Evolutionary conservation across 53 echinoderm and acorn worm species (phyloP).

Genomic region (Echinarachnius parma): DNA sequence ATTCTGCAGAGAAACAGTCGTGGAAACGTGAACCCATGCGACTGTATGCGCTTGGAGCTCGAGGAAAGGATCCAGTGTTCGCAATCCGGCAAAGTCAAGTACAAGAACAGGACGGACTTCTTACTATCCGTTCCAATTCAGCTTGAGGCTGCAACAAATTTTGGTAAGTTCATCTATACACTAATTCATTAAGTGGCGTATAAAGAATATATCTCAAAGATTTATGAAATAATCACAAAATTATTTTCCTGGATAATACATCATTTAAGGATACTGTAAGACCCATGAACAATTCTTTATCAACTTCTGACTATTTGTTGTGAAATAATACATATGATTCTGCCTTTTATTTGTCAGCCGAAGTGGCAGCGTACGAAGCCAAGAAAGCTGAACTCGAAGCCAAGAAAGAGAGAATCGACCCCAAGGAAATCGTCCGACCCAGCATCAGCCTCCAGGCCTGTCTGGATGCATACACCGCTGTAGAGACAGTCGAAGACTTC

Average conservation of each 20-base stretch:
- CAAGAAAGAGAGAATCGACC: slow-evolving; percentile 61
- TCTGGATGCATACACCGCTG: slow-evolving; percentile 63
- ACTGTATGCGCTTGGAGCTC: slow-evolving; percentile 80
- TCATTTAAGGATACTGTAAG: too few relatives aligned
- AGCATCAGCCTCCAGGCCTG: slow-evolving; percentile 64
- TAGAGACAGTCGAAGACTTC: slow-evolving; percentile 84
- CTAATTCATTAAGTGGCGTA: not conserved
- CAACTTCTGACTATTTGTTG: too few relatives aligned
- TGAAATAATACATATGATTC: too few relatives aligned
- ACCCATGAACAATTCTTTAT: too few relatives aligned
- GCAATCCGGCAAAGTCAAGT: slow-evolving; percentile 72
- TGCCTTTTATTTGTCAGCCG: slow-evolving; percentile 49
- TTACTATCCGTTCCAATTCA: slow-evolving; percentile 76
- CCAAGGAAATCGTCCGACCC: slow-evolving; percentile 69
- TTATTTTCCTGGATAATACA: too few relatives aligned
- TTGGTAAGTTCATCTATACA: slow-evolving; percentile 44
- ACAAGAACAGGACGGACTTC: slow-evolving; percentile 77
- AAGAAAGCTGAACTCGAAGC: slow-evolving; percentile 75
- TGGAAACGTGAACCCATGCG: slow-evolving; percentile 75
- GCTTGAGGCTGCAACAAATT: slow-evolving; percentile 74
- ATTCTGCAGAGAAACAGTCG: slow-evolving; percentile 71
- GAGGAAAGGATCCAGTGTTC: slow-evolving; percentile 87
- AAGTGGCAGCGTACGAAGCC: slow-evolving; percentile 68
- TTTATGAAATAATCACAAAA: too few relatives aligned
- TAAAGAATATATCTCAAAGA: not conserved